Evolutionary conservation across 2,888 invertebrate species (phyloP).

Genomic region (Meiosimyza platycephala): DNA sequence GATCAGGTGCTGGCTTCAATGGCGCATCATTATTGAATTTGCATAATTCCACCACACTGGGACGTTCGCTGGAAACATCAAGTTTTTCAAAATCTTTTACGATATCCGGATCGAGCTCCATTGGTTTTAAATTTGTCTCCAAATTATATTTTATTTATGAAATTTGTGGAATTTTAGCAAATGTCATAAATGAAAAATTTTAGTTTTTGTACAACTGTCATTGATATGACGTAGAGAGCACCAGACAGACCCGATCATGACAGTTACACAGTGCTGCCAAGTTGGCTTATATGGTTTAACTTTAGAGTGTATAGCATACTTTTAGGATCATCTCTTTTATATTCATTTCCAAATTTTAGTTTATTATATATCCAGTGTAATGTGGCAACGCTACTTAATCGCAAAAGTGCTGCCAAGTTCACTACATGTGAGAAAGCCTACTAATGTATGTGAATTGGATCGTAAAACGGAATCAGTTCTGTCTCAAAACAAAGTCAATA

Average conservation of each 20-base stretch:
- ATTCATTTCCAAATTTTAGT: too few relatives aligned
- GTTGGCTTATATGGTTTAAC: not conserved
- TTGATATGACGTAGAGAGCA: slow-evolving; percentile 5
- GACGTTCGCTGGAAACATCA: slow-evolving; percentile 45
- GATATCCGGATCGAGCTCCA: slow-evolving; percentile 61
- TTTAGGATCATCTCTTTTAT: not conserved
- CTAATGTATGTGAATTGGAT: not conserved
- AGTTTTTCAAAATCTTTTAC: slow-evolving; percentile 54
- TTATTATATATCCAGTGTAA: too few relatives aligned
- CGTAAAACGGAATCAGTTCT: not conserved
- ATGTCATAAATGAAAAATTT: slow-evolving; percentile 3
- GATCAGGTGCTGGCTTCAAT: slow-evolving; percentile 33
- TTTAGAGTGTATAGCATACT: not conserved
- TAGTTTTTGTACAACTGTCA: slow-evolving; percentile 26
- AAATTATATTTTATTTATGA: not conserved
- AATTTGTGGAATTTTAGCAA: not conserved
- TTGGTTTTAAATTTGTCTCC: slow-evolving; percentile 32
- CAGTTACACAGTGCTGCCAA: slow-evolving; percentile 11
- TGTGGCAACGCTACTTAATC: too few relatives aligned
- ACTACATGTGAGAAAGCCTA: not conserved
- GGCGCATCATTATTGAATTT: slow-evolving; percentile 46
- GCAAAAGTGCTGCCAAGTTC: too few relatives aligned
- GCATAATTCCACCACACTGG: slow-evolving; percentile 49
- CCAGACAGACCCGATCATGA: not conserved
- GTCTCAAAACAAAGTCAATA: too few relatives aligned